Percentiles rank a stretch among this genome's conserved stretches.
These are phyloP conservation scores for Lanius collurio DNA, from an alignment of 2,113 vertebrate genomes.

Conservation along the genomic window DNA sequence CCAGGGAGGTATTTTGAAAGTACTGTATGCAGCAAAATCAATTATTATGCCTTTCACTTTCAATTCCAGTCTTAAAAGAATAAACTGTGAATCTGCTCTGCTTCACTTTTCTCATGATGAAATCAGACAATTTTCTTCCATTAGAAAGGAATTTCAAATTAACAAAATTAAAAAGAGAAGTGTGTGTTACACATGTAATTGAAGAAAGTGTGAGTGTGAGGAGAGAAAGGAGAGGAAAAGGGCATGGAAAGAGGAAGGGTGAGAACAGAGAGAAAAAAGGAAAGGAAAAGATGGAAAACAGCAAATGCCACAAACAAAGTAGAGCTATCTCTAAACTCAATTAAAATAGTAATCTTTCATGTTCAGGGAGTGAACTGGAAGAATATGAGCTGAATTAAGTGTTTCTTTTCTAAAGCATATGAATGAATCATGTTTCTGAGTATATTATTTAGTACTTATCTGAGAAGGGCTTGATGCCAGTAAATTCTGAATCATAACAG, in stretches of 20 bases:
- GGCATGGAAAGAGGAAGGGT: rapidly evolving
- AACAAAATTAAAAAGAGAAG: background rate
- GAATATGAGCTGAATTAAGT: constrained; percentile 17
- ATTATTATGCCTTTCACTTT: background rate
- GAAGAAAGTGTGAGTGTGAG: background rate
- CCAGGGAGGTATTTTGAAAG: background rate
- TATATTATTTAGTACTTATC: constrained; percentile 38
- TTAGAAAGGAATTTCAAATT: background rate
- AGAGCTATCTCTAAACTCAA: background rate
- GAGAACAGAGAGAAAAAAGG: background rate
- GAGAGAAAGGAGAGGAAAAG: background rate
- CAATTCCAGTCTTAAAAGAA: background rate
- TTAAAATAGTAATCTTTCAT: constrained; percentile 30
- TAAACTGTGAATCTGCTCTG: background rate
- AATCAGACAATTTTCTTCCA: background rate
- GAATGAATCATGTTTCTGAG: constrained; percentile 51
- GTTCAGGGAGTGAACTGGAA: background rate
- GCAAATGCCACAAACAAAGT: background rate
- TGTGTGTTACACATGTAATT: background rate
- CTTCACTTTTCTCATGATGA: background rate
- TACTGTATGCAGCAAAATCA: background rate
- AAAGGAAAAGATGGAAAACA: background rate
- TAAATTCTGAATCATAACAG: constrained; percentile 40
- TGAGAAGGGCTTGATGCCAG: constrained; percentile 38
- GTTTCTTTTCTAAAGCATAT: constrained; percentile 24